Conservation (phyloP, 2,888 invertebrate genomes). For the Cerastis leucographa region DNA sequence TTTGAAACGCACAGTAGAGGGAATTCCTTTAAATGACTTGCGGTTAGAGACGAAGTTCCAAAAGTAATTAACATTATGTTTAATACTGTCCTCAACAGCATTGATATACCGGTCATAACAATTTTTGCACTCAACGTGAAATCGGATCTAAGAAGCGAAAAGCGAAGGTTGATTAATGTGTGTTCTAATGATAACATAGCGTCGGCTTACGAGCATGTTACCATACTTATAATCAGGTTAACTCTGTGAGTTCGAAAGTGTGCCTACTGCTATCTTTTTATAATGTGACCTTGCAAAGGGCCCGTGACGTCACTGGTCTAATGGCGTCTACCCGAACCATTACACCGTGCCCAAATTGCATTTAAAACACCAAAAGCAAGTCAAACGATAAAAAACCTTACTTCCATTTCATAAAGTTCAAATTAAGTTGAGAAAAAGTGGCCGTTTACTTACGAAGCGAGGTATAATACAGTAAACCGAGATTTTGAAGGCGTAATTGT, state of each 20-base stretch:
- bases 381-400: conserved; percentile 42
- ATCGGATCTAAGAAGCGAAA: no score
- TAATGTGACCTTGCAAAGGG: conserved; percentile 14
- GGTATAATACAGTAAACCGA: conserved; percentile 58
- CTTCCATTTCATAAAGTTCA: conserved; percentile 6
- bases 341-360: conserved; percentile 66
- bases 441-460: conserved; percentile 42
- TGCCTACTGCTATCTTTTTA: conserved; percentile 26
- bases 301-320: conserved; percentile 66
- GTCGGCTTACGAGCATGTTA: not conserved
- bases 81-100: no score
- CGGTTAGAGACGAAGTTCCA: no score
- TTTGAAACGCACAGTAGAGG: no score
- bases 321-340: conserved; percentile 64
- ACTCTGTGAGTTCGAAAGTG: not conserved
- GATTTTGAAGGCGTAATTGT: conserved; percentile 64
- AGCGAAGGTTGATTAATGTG: not conserved
- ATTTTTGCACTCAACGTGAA: no score
- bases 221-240: not conserved
- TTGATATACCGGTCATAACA: no score
- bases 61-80: no score
- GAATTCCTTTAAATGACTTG: no score
- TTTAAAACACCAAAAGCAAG: conserved; percentile 55
- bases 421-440: not conserved
- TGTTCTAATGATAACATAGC: not conserved